Base-by-base conservation (phyloP, 1,140 invertebrate genomes). In the Caenorhabditis brenneri region DNA sequence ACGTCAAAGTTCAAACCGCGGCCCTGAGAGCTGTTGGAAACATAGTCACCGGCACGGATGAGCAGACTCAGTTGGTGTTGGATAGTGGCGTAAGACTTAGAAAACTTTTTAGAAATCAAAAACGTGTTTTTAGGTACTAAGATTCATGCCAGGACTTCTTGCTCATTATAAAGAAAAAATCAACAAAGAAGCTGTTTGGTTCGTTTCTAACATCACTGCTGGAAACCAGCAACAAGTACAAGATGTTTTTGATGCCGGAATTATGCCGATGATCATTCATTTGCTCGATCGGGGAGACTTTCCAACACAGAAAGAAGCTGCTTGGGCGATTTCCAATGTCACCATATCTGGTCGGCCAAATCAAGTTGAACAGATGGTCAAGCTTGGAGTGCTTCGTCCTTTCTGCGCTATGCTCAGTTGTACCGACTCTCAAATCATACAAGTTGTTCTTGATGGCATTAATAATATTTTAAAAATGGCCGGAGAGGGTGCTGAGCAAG, bases 271-370 rank as follows among this genome's bases (percentile, higher is more conserved):
- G 89, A 96, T 99, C 79, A 97, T 99, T 87, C 93, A 95, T 86
- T 97, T 98, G 92, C 93, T 99, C 81, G 93, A 90, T 93, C 87
- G 95, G 93, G 96, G 96, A 81, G 97, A 99, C 92, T 99, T 99
- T 92, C 96, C 98, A 93, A 98, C 96, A 5, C 97, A 99, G 91
- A 99, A 99, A 92, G 97, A 99, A 92, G 97, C 97, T 19, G 96
- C 97, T 0, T 99, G 97, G 97, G 97, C 97, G 6, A 95, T 99
- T 22, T 97, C 95, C 88, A 99, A 99, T 92, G 94, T 98, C 79
- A 99, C 97, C 81, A 97, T 99, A 89, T 97, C 96, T 88, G 97
- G 97, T 29, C 96, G 95, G 86, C 94, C 94, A 89, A 94, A 96
- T 80, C 97, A 99, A 92, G 93, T 95, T 5, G 94, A 94, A 0